These are phyloP conservation scores for Semaprochilodus insignis DNA, from an alignment of 2,797 vertebrate species.

Conservation along the genomic window DNA sequence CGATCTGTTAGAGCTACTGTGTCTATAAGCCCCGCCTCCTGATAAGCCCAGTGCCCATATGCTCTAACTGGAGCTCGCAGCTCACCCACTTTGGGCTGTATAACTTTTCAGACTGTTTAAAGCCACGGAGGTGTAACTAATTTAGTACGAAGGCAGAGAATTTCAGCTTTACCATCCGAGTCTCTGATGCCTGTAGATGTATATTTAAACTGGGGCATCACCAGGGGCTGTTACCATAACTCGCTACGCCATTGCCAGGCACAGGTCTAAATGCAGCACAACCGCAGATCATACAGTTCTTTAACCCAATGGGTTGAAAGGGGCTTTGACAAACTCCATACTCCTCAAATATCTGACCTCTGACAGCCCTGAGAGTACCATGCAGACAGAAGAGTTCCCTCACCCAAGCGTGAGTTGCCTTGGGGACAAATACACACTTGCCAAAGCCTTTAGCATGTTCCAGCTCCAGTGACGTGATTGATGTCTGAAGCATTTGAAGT, in stretches of 20 bases:
- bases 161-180: no score
- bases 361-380: conserved; percentile 35
- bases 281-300: conserved; percentile 6
- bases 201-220: no score
- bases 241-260: not conserved
- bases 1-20: no score
- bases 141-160: no score
- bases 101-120: no score
- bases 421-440: conserved; percentile 28
- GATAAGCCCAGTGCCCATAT: no score
- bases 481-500: not conserved
- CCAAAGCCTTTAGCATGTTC: not conserved
- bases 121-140: no score
- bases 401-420: not conserved
- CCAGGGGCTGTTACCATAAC: no score
- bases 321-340: conserved; percentile 7
- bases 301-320: conserved; percentile 24
- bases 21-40: no score
- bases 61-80: no score
- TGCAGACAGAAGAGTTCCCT: conserved; percentile 28
- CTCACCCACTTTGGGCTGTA: no score
- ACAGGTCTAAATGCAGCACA: conserved; percentile 15
- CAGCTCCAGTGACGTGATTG: not conserved
- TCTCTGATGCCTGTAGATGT: no score
- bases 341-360: conserved; percentile 25